Conservation (phyloP, 2,888 invertebrate species). For the Eupithecia tripunctaria region DNA sequence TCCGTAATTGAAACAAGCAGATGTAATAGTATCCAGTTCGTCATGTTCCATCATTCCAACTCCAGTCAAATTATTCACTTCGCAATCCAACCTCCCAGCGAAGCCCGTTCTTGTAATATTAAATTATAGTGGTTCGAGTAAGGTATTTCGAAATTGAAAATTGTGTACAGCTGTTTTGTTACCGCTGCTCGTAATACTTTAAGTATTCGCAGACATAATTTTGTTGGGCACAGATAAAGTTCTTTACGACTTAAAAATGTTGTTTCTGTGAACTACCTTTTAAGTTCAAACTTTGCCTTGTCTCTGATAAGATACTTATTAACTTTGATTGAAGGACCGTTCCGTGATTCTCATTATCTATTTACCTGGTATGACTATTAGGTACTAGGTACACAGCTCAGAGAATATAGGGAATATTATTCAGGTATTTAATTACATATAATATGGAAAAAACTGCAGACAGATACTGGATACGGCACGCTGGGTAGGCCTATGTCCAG, state of each 20-base stretch:
- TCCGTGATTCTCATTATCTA: not conserved
- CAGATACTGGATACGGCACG: too few species aligned
- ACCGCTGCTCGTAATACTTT: slow-evolving; percentile 38
- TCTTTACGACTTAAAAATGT: slow-evolving; percentile 32
- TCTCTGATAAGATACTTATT: slow-evolving; percentile 5
- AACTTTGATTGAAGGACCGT: not conserved
- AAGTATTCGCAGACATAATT: slow-evolving; percentile 40
- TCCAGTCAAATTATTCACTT: slow-evolving; percentile 82
- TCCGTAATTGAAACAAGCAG: slow-evolving; percentile 32
- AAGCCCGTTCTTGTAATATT: slow-evolving; percentile 71
- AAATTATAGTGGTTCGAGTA: slow-evolving; percentile 78
- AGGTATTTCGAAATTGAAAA: slow-evolving; percentile 80
- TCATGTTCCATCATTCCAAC: slow-evolving; percentile 42
- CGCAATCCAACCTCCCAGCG: slow-evolving; percentile 72
- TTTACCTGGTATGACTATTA: not conserved
- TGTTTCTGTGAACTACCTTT: slow-evolving; percentile 22
- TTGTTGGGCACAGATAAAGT: slow-evolving; percentile 34
- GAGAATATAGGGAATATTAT: not conserved
- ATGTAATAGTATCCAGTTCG: slow-evolving; percentile 39
- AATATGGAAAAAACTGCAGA: too few species aligned
- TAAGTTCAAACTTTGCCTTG: slow-evolving; percentile 14
- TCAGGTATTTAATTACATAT: not conserved
- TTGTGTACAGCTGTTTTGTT: slow-evolving; percentile 49
- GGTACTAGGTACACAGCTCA: not conserved
- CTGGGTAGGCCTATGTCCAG: too few species aligned